Percentiles rank a stretch among this genome's conserved stretches.
Evolutionary conservation across 2,113 vertebrate species (phyloP).

Genomic region (Fregetta grallaria): DNA sequence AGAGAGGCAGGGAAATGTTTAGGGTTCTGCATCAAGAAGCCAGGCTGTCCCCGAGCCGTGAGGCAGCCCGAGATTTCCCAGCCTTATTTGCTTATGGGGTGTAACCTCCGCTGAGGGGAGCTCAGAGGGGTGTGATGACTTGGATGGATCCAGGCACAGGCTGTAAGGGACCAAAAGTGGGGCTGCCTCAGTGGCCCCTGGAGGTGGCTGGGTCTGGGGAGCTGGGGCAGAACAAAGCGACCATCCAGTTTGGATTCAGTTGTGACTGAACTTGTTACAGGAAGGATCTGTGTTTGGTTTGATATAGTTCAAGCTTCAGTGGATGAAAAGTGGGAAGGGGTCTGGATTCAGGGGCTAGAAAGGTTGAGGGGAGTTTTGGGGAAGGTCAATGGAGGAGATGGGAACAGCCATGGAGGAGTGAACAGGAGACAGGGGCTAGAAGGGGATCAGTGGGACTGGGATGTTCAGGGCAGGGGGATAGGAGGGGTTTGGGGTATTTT

Average conservation of each 20-base stretch:
- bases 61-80: background rate
- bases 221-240: background rate
- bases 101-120: background rate
- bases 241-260: background rate
- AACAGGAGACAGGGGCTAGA: background rate
- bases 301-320: background rate
- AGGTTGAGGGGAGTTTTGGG: background rate
- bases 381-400: background rate
- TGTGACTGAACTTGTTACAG: background rate
- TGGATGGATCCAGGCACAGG: background rate
- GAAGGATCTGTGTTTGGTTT: background rate
- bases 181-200: background rate
- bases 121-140: background rate
- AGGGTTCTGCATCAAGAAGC: background rate
- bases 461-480: background rate
- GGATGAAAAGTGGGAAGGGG: background rate
- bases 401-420: background rate
- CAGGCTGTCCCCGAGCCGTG: accelerated
- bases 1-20: background rate
- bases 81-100: background rate
- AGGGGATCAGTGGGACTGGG: background rate
- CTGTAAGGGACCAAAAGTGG: background rate
- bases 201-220: background rate
- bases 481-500: background rate
- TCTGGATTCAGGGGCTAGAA: background rate